A percentile compares a stretch with the other conserved stretches of the same genome.
These are phyloP conservation scores for Pheosia gnoma DNA, from an alignment of 2,888 invertebrate genomes.

Conservation along the genomic window DNA sequence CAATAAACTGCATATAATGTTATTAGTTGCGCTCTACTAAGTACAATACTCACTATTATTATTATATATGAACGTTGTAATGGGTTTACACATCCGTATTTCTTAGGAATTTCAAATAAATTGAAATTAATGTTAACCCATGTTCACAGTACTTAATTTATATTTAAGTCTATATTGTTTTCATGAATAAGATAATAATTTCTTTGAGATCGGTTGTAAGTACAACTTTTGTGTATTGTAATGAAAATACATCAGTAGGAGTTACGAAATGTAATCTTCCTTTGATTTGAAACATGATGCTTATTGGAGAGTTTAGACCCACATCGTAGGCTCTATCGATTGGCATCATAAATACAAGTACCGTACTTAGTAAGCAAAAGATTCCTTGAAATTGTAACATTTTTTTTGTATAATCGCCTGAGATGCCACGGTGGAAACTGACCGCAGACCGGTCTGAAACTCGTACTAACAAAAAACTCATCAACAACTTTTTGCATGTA, in stretches of 20 bases:
- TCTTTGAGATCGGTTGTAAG: not conserved
- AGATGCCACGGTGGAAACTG: not conserved
- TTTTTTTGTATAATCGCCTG: not conserved
- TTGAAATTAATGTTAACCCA: not conserved
- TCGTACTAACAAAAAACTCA: slow-evolving; percentile 3
- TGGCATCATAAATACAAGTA: no score
- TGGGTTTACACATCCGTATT: slow-evolving; percentile 10
- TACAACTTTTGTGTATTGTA: not conserved
- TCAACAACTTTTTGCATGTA: not conserved
- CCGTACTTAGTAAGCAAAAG: not conserved
- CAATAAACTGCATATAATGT: slow-evolving; percentile 26
- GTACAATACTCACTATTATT: slow-evolving; percentile 19
- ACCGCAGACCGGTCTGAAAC: not conserved
- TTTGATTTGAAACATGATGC: no score
- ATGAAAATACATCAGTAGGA: not conserved
- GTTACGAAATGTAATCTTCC: not conserved
- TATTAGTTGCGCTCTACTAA: slow-evolving; percentile 40
- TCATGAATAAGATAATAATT: not conserved
- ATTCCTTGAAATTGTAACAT: not conserved
- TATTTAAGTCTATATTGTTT: not conserved
- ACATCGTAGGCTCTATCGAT: no score
- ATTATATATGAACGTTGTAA: slow-evolving; percentile 16
- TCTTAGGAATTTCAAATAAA: not conserved
- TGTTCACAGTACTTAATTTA: not conserved
- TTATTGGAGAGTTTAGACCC: no score